Evolutionary conservation across 2,797 vertebrate species (phyloP), one percentile per base, ranked within the genome.

Genomic region (Acomys russatus): DNA sequence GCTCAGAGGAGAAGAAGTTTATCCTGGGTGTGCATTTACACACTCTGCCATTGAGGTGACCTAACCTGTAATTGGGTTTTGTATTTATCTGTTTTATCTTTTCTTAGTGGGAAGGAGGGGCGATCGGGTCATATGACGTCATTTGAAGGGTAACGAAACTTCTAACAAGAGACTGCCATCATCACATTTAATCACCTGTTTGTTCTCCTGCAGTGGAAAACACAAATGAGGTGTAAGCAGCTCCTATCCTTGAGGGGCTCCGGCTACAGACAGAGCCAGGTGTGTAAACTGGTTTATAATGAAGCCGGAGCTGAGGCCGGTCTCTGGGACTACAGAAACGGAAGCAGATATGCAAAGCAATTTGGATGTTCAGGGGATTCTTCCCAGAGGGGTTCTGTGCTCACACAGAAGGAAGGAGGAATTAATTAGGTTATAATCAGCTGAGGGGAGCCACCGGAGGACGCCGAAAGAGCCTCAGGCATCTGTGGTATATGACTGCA

Each of bases 401-500:
- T 88, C 92, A 79, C 30, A 86, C 2, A 1, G 33, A 68, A 73
- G 89, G 33, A 54, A 88, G 15, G 23, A 76, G 90, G 70, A 91
- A 63, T 77, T 68, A 94, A 96, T 87, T n/a, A 90, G 71, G 51
- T 91, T 83, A 70, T 20, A 89, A 30, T 91, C 79, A 79, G 59
- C 28, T 18, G 10, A 85, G 22, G 8, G 70, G 9, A 64, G 68
- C 56, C 56, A 76, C 5, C 14, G n/a, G 74, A 91, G 76, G 44
- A 93, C 17, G 61, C 92, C 35, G 56, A 33, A 74, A 14, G 49
- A 18, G 0, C 15, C 86, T 84, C 79, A 38, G 38, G 3, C 20
- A 33, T 59, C n/a, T 89, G 59, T 44, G 9, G 11, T 80, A 1
- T 91, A 18, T 3, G 12, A n/a, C 18, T 30, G 49, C 15, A 44